Base-by-base conservation (phyloP, 2,888 invertebrate genomes). In the Acrobasis consociella region DNA sequence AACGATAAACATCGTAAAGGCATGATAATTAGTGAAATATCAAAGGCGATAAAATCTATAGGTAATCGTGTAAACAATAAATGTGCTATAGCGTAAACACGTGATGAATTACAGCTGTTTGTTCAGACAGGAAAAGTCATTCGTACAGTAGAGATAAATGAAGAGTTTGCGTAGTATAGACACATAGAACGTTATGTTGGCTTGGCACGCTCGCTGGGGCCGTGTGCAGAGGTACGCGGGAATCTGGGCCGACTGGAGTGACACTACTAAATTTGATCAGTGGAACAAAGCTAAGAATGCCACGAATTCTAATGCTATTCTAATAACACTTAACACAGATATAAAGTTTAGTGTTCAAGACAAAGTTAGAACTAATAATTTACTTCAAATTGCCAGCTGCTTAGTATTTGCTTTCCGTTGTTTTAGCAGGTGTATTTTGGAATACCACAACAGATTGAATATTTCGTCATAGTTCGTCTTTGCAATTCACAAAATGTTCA, bases 231-330 rank as follows among this genome's bases (percentile, higher is more conserved):
- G 83, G 85, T 85, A 78, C 84, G 86, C 80, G 80, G 75, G 88
- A 88, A 91, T 90, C 87, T 89, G 87, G 90, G 89, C 80, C 91
- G 89, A 72, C 91, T 92, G 91, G 91, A 92, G 89, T 89, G 91
- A 91, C 91, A 91, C 85, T 87, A 91, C 90, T 91, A 91, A 89
- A 90, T 91, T 89, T 89, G 89, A 91, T 88, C 86, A 75, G 78
- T 76, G 82, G 78, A 86, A 89, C 88, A 89, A 87, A 87, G 84
- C 86, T 82, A 74, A 77, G 80, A 83, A 85, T 85, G 79, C 81
- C 81, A 79, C 76, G 71, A 78, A 83, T 76, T 76, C 77, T 78
- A 75, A 73, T 75, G 74, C 77, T 76, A 72, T 73, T 75, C 72
- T 71, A 68, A 70, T 72, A 70, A 68, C 69, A 67, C 66, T 68